These are phyloP conservation scores for Chroicocephalus ridibundus DNA, from an alignment of 2,113 vertebrate species.

Conservation along the genomic window DNA sequence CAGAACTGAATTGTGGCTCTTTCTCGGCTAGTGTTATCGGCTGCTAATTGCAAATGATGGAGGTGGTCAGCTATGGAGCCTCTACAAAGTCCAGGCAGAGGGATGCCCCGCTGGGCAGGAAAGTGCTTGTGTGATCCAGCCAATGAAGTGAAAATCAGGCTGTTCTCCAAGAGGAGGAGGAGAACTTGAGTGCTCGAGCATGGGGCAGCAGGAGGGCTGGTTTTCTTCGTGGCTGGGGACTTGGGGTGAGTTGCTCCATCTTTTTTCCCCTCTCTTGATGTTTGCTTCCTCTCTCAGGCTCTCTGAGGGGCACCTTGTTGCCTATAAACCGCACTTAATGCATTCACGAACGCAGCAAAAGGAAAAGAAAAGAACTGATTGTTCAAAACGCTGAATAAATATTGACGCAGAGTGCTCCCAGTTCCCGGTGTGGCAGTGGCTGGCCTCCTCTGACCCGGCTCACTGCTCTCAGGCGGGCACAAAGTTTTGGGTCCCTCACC, in stretches of 20 bases:
- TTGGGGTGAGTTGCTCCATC: background rate
- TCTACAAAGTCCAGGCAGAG: background rate
- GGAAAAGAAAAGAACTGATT: background rate
- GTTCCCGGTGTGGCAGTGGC: accelerated
- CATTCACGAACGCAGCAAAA: background rate
- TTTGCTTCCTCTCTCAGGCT: accelerated
- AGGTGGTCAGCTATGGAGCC: background rate
- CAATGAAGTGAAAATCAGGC: background rate
- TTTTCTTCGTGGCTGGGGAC: background rate
- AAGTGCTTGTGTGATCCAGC: background rate
- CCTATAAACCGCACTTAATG: background rate
- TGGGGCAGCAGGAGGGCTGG: background rate
- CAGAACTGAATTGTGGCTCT: background rate
- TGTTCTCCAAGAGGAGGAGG: background rate
- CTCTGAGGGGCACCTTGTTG: background rate
- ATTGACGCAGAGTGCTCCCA: background rate
- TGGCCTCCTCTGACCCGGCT: background rate
- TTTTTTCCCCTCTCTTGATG: background rate
- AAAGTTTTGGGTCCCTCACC: background rate
- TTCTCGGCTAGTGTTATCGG: background rate
- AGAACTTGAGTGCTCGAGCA: background rate
- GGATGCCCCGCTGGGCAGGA: background rate
- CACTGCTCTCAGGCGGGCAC: background rate
- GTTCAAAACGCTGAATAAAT: background rate
- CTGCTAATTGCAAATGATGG: background rate